phyloP scores from a whole-genome alignment of 2,888 invertebrate species.

The Andricus curvator region DNA sequence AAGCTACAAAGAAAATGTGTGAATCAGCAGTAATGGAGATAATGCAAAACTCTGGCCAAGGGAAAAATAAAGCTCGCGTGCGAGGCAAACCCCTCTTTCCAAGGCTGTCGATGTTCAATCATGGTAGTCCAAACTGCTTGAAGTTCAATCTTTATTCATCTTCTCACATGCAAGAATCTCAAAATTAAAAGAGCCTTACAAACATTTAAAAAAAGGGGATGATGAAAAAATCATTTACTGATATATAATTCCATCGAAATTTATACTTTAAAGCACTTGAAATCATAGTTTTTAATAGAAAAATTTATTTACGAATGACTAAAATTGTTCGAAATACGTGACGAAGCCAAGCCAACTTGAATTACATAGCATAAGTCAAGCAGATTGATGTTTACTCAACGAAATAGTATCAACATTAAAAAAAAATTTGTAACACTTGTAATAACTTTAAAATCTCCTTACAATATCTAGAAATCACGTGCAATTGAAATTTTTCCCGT shows the following conservation, averaged over 20 bases:
- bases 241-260: neutral
- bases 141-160: neutral
- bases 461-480: too few species aligned
- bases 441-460: too few species aligned
- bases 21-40: constrained; percentile 77
- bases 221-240: neutral
- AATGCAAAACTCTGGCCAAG: constrained; percentile 70
- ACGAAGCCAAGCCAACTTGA: too few species aligned
- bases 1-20: constrained; percentile 75
- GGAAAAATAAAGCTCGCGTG: constrained; percentile 42
- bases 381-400: too few species aligned
- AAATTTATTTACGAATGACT: too few species aligned
- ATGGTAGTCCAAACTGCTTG: neutral
- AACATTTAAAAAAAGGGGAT: neutral
- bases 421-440: too few species aligned
- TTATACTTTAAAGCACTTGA: too few species aligned
- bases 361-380: too few species aligned
- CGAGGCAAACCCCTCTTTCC: constrained; percentile 28
- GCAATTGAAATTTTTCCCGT: too few species aligned
- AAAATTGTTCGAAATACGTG: too few species aligned
- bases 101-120: neutral
- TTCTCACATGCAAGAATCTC: neutral
- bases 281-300: too few species aligned
- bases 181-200: neutral
- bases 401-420: too few species aligned